Conservation (phyloP, 2,797 vertebrate genomes). For the Argentina silus region DNA sequence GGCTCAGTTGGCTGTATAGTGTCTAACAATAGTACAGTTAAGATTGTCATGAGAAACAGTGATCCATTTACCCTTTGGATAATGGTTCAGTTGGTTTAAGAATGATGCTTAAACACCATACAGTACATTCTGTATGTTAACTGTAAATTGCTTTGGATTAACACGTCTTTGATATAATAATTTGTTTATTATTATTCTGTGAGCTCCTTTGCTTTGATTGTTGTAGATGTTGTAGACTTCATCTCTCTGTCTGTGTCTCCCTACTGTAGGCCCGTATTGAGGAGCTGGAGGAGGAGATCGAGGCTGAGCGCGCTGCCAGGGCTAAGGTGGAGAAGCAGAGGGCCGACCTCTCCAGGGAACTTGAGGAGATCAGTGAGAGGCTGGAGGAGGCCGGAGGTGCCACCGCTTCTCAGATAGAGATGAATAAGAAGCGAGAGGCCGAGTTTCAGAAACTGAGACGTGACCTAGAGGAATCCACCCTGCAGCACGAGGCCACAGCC, state of each 20-base stretch:
- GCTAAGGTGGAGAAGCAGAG: constrained; percentile 83
- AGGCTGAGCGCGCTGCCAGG: constrained; percentile 76
- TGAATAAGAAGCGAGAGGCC: constrained; percentile 81
- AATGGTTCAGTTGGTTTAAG: neutral
- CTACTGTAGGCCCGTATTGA: constrained; percentile 75
- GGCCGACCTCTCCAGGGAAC: constrained; percentile 79
- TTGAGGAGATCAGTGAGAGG: constrained; percentile 84
- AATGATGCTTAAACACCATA: neutral
- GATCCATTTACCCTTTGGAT: no score
- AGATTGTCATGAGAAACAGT: no score
- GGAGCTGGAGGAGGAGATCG: constrained; percentile 82
- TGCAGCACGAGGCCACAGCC: constrained; percentile 78
- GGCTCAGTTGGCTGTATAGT: no score
- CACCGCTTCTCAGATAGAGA: constrained; percentile 80
- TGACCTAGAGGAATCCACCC: constrained; percentile 79
- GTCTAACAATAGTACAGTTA: no score
- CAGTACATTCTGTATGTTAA: no score
- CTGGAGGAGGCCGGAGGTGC: constrained; percentile 82
- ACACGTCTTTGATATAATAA: neutral
- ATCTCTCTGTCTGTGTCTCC: neutral
- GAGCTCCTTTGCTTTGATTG: neutral
- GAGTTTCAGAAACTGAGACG: constrained; percentile 81
- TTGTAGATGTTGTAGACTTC: neutral
- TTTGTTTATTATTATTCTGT: no score
- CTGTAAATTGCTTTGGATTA: no score